phyloP scores from a whole-genome alignment of 1,140 invertebrate genomes.

The Monomorium pharaonis region DNA sequence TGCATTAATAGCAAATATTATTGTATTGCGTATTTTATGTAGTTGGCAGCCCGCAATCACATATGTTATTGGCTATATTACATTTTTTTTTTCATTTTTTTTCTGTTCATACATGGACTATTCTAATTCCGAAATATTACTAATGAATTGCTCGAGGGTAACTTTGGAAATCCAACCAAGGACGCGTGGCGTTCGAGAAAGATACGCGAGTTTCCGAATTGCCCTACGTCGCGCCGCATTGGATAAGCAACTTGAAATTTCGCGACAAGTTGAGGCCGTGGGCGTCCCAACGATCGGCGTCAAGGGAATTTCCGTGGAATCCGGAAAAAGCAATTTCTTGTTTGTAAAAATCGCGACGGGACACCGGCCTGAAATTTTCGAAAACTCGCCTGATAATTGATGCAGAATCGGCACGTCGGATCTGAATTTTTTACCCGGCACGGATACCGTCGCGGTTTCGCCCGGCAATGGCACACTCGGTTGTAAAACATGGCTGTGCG shows the following conservation, averaged over 20 bases:
- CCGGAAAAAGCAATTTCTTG: conserved; percentile 7
- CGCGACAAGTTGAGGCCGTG: conserved; percentile 17
- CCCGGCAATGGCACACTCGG: conserved; percentile 35
- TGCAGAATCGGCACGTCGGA: conserved; percentile 15
- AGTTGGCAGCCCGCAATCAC: no score
- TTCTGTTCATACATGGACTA: background rate
- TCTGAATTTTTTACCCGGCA: conserved; percentile 38
- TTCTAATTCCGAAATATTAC: conserved; percentile 28
- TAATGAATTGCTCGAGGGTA: conserved; percentile 26
- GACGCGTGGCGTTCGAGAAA: background rate
- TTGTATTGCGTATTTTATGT: no score
- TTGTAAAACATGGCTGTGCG: conserved; percentile 26
- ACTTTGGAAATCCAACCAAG: conserved; percentile 6
- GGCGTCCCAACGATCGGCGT: background rate
- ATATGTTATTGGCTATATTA: no score
- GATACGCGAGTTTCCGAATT: conserved; percentile 12
- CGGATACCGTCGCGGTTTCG: conserved; percentile 26
- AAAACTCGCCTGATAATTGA: conserved; percentile 29
- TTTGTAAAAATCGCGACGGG: background rate
- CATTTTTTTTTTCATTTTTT: no score
- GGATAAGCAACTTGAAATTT: conserved; percentile 49
- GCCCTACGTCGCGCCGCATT: conserved; percentile 10
- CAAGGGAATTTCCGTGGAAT: conserved; percentile 7
- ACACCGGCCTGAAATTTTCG: background rate
- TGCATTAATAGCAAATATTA: no score